Conservation (phyloP, 2,113 vertebrate genomes). For the Callospermophilus lateralis region DNA sequence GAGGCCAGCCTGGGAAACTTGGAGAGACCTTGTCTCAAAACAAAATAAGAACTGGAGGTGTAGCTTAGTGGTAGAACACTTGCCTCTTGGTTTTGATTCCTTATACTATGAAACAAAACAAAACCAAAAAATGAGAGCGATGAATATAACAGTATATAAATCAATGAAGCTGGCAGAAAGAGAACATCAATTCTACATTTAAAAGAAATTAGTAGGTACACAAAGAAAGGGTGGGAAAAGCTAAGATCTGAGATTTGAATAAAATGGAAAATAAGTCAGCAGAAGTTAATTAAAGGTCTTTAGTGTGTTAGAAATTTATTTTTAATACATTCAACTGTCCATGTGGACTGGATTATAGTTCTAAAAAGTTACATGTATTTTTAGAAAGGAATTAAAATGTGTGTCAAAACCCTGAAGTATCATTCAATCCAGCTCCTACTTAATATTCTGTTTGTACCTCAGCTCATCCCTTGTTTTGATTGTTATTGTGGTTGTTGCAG, state of each 20-base stretch:
- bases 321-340: neutral
- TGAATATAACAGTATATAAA: neutral
- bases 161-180: neutral
- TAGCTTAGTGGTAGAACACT: neutral
- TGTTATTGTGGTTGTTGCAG: neutral
- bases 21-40: neutral
- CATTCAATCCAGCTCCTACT: neutral
- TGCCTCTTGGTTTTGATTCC: neutral
- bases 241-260: neutral
- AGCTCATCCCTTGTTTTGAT: neutral
- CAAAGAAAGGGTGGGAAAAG: neutral
- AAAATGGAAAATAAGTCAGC: neutral
- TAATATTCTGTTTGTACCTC: neutral
- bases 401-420: neutral
- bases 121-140: neutral
- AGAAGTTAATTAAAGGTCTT: neutral
- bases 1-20: neutral
- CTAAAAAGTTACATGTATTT: neutral
- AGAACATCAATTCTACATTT: neutral
- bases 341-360: neutral
- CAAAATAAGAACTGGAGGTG: neutral
- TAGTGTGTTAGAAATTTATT: neutral
- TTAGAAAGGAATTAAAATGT: slow-evolving; percentile 23
- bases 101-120: neutral
- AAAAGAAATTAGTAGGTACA: neutral